These are phyloP conservation scores for Petrolisthes cinctipes DNA, from an alignment of 2,888 invertebrate species.

Conservation along the genomic window DNA sequence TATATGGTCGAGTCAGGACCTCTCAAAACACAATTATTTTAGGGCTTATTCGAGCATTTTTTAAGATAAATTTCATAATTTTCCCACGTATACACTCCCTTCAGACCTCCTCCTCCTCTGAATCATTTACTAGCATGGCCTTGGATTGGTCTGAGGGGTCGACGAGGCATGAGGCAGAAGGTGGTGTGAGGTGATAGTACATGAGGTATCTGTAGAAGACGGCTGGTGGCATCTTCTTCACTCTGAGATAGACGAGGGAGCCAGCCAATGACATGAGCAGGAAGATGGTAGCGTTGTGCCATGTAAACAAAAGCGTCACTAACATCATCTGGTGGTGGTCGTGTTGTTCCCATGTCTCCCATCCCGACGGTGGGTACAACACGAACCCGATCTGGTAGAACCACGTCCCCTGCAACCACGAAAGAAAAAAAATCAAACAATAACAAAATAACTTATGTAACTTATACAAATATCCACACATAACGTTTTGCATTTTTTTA, in stretches of 20 bases:
- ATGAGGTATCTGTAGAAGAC: slow-evolving; percentile 25
- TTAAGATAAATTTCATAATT: too few species aligned
- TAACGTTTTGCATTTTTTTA: too few species aligned
- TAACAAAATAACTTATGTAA: not conserved
- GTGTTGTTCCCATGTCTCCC: slow-evolving; percentile 36
- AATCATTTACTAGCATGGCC: slow-evolving; percentile 29
- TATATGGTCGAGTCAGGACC: too few species aligned
- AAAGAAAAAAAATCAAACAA: not conserved
- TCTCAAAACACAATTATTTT: too few species aligned
- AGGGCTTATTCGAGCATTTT: too few species aligned
- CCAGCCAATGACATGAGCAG: slow-evolving; percentile 37
- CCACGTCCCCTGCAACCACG: slow-evolving; percentile 71
- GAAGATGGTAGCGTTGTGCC: slow-evolving; percentile 59
- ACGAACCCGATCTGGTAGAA: slow-evolving; percentile 73
- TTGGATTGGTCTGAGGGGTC: slow-evolving; percentile 22
- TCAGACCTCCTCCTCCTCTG: slow-evolving; percentile 49
- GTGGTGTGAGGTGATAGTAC: slow-evolving; percentile 3
- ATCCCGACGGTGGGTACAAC: slow-evolving; percentile 70
- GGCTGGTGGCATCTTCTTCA: slow-evolving; percentile 33
- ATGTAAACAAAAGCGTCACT: slow-evolving; percentile 53
- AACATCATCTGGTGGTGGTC: slow-evolving; percentile 62
- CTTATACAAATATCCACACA: too few species aligned
- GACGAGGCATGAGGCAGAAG: not conserved
- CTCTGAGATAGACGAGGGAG: slow-evolving; percentile 40
- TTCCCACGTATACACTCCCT: too few species aligned